Base-by-base conservation (phyloP, 2,797 vertebrate species). In the Pantherophis vulpinus region DNA sequence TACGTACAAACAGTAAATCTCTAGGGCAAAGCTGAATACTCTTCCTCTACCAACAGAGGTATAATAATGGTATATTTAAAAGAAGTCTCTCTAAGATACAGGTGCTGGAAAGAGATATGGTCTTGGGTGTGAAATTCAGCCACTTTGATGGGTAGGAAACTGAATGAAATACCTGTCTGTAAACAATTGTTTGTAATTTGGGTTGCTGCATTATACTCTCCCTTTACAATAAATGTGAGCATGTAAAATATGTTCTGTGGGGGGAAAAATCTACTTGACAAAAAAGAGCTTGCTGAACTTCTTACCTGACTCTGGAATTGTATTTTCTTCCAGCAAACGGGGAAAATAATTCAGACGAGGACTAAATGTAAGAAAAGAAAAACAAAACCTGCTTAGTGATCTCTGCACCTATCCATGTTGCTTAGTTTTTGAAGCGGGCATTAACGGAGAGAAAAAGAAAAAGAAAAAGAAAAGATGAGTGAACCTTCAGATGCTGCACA, bases 1-100 rank as follows among this genome's bases (percentile, higher is more conserved):
- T 95, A 95, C 0, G 91, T 97, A 96, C 97, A 98, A 98, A 98
- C 98, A 98, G 91, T 7, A 95, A 95, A 93, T 98, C 98, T 96
- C 98, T 95, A 95, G 98, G 97, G 98, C 95, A 95, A 93, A 96
- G 95, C 96, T 95, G 95, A 95, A 94, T 97, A 94, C 90, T 96
- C 96, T 97, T 96, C 94, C 96, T 97, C 97, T 93, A 97, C 96
- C 96, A 96, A 95, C 93, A 94, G 95, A 96, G 96, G 96, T 97
- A 93, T 97, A 96, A 96, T 97, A 95, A 97, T 96, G 95, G 96
- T 96, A 93, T 92, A 97, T 97, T 97, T 97, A 97, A 97, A 97
- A 96, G 94, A 97, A 95, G 96, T 97, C 93, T 96, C 96, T 96
- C 96, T 94, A 94, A 94, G 94, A 87, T 94, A 90, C 93, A 93